Evolutionary conservation across 2,113 vertebrate genomes (phyloP).

Genomic region (Empidonax alnorum): DNA sequence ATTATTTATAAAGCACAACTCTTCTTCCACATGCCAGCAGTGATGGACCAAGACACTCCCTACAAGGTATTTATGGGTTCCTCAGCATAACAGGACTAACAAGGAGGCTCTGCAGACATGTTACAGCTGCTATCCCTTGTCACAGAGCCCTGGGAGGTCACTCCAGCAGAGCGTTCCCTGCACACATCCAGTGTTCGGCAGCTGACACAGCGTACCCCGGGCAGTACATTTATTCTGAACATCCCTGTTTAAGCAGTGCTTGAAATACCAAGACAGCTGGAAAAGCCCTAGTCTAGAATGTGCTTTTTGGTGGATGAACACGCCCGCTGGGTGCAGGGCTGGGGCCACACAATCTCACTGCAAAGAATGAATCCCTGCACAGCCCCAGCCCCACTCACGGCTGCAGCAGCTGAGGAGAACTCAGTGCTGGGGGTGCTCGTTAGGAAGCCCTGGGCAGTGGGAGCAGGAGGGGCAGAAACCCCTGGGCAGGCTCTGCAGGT

Average conservation of each 20-base stretch:
- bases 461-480: background rate
- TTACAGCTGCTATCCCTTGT: conserved; percentile 48
- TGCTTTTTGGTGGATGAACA: background rate
- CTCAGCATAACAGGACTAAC: conserved; percentile 57
- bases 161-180: background rate
- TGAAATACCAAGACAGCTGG: background rate
- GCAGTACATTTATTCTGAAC: conserved; percentile 13
- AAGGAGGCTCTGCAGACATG: conserved; percentile 5
- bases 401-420: background rate
- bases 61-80: conserved; percentile 59
- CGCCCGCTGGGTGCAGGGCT: background rate
- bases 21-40: conserved; percentile 56
- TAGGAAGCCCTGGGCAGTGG: background rate
- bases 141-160: conserved; percentile 24
- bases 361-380: background rate
- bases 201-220: background rate
- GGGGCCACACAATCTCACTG: background rate
- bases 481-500: background rate
- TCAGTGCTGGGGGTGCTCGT: background rate
- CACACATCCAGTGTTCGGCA: background rate
- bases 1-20: conserved; percentile 70
- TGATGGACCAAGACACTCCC: conserved; percentile 32
- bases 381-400: background rate
- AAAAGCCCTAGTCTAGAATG: background rate
- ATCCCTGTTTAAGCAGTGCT: background rate